Evolutionary conservation across 2,888 invertebrate species (phyloP), one percentile per base, ranked within the genome.

Genomic region (Trichogramma evanescens): DNA sequence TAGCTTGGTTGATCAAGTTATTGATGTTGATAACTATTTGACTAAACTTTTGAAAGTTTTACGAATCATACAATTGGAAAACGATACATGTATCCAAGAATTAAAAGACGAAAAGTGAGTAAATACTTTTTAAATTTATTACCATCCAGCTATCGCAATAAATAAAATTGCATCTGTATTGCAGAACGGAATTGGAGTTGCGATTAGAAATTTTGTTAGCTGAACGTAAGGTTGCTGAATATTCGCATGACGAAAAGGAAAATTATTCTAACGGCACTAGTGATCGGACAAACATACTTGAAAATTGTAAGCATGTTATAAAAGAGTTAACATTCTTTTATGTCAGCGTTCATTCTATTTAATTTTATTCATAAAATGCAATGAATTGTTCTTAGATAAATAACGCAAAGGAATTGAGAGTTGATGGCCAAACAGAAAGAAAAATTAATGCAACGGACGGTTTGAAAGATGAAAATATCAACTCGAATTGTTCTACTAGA

Each of bases 21-120:
- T 88, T 58, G 86, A 87, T 65, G 87, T 88, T 13, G 91, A 91
- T 78, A 87, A 86, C 75, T 80, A 88, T 48, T 84, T 91, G 9
- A 86, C 89, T 8, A 87, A 88, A 73, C 79, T 91, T 69, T 79
- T 89, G 57, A 87, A 87, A 77, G 86, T 87, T 10, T 79, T 87
- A 71, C 82, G 88, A 63, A 89, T 89, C 68, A 85, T 90, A 70
- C 86, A 87, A 72, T 79, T 86, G 69, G 88, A 89, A 71, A 87
- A 86, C 70, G 84, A 86, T 64, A 85, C 84, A 56, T 85, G 84
- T 69, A 84, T 86, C 70, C 84, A 82, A 65, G 84, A 85, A 67
- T 74, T 87, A 61, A 85, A 86, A 73, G 82, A 84, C 59, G 84
- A 88, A 72, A 83, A 84, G 83, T 87, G 77, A 79, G 66, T 64